These are phyloP conservation scores for Microtus richardsoni DNA, from an alignment of 2,113 vertebrate species.

Conservation along the genomic window DNA sequence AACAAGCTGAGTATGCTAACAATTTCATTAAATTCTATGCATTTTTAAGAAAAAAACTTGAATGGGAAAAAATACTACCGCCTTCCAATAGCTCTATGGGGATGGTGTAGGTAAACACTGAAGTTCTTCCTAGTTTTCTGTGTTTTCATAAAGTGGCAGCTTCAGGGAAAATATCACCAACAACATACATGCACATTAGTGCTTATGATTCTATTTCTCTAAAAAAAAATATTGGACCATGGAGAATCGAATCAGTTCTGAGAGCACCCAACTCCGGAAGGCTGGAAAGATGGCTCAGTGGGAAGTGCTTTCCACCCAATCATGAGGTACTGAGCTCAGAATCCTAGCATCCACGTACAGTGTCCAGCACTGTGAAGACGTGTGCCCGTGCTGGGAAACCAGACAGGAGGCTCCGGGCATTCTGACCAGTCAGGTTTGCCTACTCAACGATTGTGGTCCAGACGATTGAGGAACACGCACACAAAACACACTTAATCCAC, in stretches of 20 bases:
- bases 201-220: background rate
- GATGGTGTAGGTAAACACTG: background rate
- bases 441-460: background rate
- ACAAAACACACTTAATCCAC: background rate
- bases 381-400: background rate
- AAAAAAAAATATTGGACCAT: background rate
- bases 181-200: background rate
- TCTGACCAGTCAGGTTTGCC: background rate
- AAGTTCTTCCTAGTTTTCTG: background rate
- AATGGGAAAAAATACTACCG: slow-evolving; percentile 5
- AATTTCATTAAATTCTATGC: slow-evolving; percentile 42
- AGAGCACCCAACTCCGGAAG: background rate
- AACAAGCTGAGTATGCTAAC: slow-evolving; percentile 31
- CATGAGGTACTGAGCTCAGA: background rate
- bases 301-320: background rate
- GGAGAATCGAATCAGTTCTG: background rate
- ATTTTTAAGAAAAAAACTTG: slow-evolving; percentile 16
- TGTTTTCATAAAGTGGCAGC: slow-evolving; percentile 32
- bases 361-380: background rate
- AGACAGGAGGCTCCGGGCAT: too few relatives aligned
- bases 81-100: background rate
- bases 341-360: background rate
- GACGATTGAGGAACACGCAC: background rate
- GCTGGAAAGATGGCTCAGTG: background rate
- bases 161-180: background rate